phyloP scores from a whole-genome alignment of 2,113 vertebrate species.

The Phrynosoma platyrhinos region DNA sequence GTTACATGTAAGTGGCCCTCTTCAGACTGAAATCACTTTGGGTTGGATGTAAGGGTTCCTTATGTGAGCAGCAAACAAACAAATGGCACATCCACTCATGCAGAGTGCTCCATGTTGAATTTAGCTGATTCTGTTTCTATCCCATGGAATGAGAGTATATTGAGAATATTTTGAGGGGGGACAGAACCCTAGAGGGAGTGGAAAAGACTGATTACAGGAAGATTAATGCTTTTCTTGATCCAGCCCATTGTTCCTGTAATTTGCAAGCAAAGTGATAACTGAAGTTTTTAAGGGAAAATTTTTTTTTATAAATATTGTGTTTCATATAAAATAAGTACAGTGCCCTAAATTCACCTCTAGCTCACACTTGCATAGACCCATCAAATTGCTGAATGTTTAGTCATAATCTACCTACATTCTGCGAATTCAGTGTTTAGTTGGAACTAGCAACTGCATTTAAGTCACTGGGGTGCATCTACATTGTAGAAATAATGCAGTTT shows the following conservation, averaged over 20 bases:
- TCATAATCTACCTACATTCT: too few species aligned
- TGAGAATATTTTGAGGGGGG: not conserved
- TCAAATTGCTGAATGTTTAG: too few species aligned
- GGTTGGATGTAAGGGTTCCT: not conserved
- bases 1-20: not conserved
- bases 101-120: not conserved
- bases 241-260: not conserved
- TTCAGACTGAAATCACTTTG: not conserved
- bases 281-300: not conserved
- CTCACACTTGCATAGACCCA: too few species aligned
- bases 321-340: too few species aligned
- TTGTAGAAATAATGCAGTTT: too few species aligned
- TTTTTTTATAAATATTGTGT: not conserved
- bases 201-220: not conserved
- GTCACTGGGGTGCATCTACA: too few species aligned
- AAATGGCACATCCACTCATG: not conserved
- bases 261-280: not conserved
- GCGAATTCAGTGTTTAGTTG: too few species aligned
- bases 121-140: too few species aligned
- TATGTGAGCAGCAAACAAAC: not conserved
- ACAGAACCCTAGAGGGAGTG: not conserved
- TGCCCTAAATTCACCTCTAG: too few species aligned
- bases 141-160: not conserved
- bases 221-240: not conserved
- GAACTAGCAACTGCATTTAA: too few species aligned